phyloP scores from a whole-genome alignment of 1,140 invertebrate species.

The Bombus picipes region DNA sequence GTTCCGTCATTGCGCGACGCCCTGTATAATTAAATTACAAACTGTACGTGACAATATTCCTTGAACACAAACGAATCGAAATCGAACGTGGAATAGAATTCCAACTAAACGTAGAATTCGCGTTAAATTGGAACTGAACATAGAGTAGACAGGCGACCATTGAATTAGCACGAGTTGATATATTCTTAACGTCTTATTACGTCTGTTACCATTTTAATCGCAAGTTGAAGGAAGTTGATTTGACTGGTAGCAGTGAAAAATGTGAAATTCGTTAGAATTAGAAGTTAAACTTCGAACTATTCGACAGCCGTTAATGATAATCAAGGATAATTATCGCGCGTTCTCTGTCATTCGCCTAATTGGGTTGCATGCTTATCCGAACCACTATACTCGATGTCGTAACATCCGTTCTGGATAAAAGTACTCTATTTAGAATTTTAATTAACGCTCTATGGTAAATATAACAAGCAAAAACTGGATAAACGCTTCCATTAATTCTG shows the following conservation, averaged over 20 bases:
- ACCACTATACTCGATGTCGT: conserved; percentile 2
- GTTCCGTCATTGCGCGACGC: too few relatives aligned
- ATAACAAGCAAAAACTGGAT: conserved; percentile 10
- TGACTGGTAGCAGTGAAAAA: background rate
- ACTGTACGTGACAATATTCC: too few relatives aligned
- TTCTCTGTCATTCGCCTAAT: conserved; percentile 23
- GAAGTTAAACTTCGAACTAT: background rate
- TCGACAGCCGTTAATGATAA: background rate
- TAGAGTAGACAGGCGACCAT: background rate
- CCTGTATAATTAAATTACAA: too few relatives aligned
- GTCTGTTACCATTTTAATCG: background rate
- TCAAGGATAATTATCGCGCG: conserved; percentile 2
- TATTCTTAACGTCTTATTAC: background rate
- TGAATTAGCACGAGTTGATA: background rate
- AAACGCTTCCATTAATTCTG: conserved; percentile 9
- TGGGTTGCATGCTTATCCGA: conserved; percentile 12
- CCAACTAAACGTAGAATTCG: background rate
- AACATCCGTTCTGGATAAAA: conserved; percentile 34
- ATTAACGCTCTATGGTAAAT: conserved; percentile 8
- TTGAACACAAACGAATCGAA: background rate
- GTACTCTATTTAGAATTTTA: conserved; percentile 19
- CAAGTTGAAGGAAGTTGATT: background rate
- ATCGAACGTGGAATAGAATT: background rate
- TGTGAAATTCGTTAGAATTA: background rate
- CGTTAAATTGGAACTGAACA: background rate